Percentiles rank a stretch among this genome's conserved stretches.
Evolutionary conservation across 1,140 invertebrate genomes (phyloP).

Genomic region (Monochamus saltuarius): DNA sequence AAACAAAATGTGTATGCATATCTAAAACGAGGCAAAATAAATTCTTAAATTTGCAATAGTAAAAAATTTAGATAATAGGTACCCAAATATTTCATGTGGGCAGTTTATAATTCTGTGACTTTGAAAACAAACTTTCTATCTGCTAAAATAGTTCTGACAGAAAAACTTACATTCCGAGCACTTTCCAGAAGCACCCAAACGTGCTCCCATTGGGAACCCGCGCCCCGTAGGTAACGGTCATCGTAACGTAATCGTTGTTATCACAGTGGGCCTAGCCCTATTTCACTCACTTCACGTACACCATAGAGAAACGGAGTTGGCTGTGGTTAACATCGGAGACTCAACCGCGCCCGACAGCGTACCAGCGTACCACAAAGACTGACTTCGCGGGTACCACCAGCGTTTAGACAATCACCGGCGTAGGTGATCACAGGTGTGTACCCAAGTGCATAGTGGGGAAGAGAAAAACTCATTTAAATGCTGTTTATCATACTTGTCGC

Average conservation of each 20-base stretch:
- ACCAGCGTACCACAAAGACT: conserved; percentile 10
- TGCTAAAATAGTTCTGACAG: no score
- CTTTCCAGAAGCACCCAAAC: conserved; percentile 81
- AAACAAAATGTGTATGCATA: no score
- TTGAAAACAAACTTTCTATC: no score
- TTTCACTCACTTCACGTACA: conserved; percentile 17
- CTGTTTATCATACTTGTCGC: not conserved
- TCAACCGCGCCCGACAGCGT: not conserved
- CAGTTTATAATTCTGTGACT: no score
- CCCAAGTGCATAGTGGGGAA: conserved; percentile 23
- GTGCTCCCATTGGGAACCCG: conserved; percentile 87
- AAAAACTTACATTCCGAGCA: conserved; percentile 42
- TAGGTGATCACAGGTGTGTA: conserved; percentile 27
- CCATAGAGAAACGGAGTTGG: conserved; percentile 8
- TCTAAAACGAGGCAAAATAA: no score
- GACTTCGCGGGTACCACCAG: not conserved
- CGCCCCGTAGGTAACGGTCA: conserved; percentile 86
- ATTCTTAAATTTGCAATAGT: no score
- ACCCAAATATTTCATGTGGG: no score
- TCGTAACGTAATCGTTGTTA: conserved; percentile 49
- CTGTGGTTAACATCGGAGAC: conserved; percentile 5
- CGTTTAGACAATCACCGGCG: conserved; percentile 21
- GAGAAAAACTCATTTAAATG: not conserved
- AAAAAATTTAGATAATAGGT: no score
- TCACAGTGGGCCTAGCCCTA: conserved; percentile 16